Evolutionary conservation across 2,888 invertebrate species (phyloP), one percentile per base, ranked within the genome.

Genomic region (Julus scandinavius): DNA sequence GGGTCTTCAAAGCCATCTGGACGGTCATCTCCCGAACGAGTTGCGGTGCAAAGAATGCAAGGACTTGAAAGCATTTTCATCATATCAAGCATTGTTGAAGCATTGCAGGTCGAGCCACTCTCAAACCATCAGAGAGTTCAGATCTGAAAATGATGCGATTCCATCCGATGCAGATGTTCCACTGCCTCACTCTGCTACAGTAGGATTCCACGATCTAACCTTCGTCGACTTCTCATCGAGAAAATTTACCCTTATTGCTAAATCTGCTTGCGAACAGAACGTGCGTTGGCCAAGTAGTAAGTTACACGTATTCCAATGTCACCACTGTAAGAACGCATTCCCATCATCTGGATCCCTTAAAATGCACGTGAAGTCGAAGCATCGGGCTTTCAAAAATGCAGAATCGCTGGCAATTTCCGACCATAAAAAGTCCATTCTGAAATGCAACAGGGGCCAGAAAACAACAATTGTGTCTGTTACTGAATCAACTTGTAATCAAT

Each of bases 211-310:
- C 90, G 96, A 96, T 92, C 93, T 95, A 88, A 95, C 95, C 2
- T 96, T 95, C 91, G 94, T 96, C n/a, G 96, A 96, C 91, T 97
- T 96, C 91, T 95, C 96, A 0, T 95, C 94, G 89, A 94, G 95
- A 90, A 97, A 97, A 91, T 96, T 96, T 91, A 95, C 96, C 0
- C 94, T 96, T 88, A 96, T 97, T 90, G 95, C 96, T 0, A 94
- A 95, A 90, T 94, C 95, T 40, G 94, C 95, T 89, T 95, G 95
- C 92, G 96, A 96, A 91, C 94, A 94, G 90, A 94, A 95, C 89
- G 89, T 90, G 4, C 90, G 91, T 58, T 89, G 90, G 88, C 90
- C 91, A 5, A 91, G 91, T 89, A 90, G 90, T 89, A 90, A 90
- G 85, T 91, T 91, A 90, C 91, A 92, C 85, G 90, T 91, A 85